A percentile compares a stretch with the other conserved stretches of the same genome.
phyloP scores from a whole-genome alignment of 2,888 invertebrate genomes.

The Philereme vetulata region DNA sequence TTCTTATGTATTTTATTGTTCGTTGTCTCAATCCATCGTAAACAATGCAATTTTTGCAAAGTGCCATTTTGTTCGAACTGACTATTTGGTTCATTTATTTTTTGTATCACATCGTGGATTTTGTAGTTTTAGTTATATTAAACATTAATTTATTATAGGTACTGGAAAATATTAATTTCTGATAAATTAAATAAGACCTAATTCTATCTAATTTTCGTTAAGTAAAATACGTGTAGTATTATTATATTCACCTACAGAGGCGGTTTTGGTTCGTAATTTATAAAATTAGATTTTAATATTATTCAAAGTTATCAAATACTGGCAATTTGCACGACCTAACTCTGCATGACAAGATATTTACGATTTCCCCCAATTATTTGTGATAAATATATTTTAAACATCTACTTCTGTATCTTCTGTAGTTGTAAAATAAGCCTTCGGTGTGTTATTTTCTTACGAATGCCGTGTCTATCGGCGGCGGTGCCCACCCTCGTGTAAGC shows the following conservation, averaged over 20 bases:
- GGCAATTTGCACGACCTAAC: conserved; percentile 57
- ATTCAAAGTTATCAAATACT: conserved; percentile 55
- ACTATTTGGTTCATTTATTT: conserved; percentile 58
- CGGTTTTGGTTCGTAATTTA: conserved; percentile 70
- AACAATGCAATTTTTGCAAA: conserved; percentile 77
- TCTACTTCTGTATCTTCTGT: conserved; percentile 11
- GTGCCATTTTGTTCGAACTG: conserved; percentile 80
- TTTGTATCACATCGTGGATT: conserved; percentile 65
- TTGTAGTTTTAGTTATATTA: conserved; percentile 62
- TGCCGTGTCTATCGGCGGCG: conserved; percentile 4
- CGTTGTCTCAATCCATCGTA: conserved; percentile 62
- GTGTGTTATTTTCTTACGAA: neutral
- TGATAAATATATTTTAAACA: conserved; percentile 47
- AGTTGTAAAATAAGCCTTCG: conserved; percentile 3
- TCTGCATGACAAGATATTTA: conserved; percentile 62
- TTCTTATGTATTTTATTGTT: conserved; percentile 46
- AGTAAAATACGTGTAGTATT: conserved; percentile 71
- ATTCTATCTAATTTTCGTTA: conserved; percentile 71
- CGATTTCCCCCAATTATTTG: conserved; percentile 48
- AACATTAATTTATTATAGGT: conserved; percentile 61
- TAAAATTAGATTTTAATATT: conserved; percentile 47
- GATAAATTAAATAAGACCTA: conserved; percentile 72
- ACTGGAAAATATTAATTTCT: conserved; percentile 70
- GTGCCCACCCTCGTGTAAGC: conserved; percentile 18
- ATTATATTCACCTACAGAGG: conserved; percentile 63